Percentiles rank a stretch among this genome's conserved stretches.
phyloP scores from a whole-genome alignment of 2,113 vertebrate species.

The Uria aalge region DNA sequence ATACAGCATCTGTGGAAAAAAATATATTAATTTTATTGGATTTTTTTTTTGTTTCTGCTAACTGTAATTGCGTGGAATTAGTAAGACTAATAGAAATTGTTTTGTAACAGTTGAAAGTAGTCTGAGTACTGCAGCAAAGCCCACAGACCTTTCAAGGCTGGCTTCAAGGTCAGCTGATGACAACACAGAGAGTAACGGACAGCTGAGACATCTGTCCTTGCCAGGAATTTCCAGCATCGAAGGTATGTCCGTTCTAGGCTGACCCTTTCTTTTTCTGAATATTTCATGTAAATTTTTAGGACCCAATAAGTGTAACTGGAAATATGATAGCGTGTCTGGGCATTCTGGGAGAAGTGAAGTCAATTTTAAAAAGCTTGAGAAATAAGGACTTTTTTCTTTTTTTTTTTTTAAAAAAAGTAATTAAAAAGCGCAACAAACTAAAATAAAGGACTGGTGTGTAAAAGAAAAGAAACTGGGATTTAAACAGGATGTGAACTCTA shows the following conservation, averaged over 20 bases:
- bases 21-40: neutral
- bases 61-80: neutral
- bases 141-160: constrained; percentile 65
- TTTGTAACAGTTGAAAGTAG: constrained; percentile 49
- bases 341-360: neutral
- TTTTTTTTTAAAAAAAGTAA: neutral
- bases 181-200: neutral
- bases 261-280: neutral
- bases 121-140: constrained; percentile 59
- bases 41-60: neutral
- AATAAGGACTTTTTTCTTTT: neutral
- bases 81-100: neutral
- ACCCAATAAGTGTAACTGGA: neutral
- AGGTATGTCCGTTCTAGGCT: constrained; percentile 60
- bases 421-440: neutral
- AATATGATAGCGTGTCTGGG: neutral
- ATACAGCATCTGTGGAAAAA: neutral
- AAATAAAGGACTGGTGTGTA: neutral
- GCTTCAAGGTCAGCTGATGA: constrained; percentile 62
- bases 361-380: neutral
- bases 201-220: constrained; percentile 63
- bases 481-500: neutral
- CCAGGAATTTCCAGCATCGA: constrained; percentile 70
- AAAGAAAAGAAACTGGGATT: neutral
- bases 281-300: neutral